phyloP scores from a whole-genome alignment of 2,888 invertebrate genomes.

The Cyclophora punctaria region DNA sequence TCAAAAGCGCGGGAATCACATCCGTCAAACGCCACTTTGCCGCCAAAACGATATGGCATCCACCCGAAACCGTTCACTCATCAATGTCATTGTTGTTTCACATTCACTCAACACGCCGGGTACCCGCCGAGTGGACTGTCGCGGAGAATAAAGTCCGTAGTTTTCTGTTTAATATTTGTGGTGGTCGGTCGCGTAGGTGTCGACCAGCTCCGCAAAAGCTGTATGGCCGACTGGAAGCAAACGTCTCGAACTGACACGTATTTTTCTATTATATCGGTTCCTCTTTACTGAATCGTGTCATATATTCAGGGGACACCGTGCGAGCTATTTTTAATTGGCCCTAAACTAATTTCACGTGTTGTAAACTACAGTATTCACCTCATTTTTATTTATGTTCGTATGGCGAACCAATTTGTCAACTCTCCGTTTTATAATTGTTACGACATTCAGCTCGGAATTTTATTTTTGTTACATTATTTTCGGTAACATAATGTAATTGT shows the following conservation, averaged over 20 bases:
- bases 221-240: conserved; percentile 56
- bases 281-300: conserved; percentile 53
- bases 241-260: conserved; percentile 43
- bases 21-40: conserved; percentile 59
- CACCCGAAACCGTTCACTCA: conserved; percentile 44
- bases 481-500: too few species aligned
- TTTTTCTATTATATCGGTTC: conserved; percentile 58
- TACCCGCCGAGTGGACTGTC: conserved; percentile 3
- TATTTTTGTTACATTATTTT: too few species aligned
- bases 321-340: conserved; percentile 56
- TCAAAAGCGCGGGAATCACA: conserved; percentile 60
- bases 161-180: conserved; percentile 21
- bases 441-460: too few species aligned
- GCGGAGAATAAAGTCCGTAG: conserved; percentile 1
- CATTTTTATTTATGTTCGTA: too few species aligned
- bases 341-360: conserved; percentile 25
- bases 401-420: too few species aligned
- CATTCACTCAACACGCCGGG: conserved; percentile 10
- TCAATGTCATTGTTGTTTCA: conserved; percentile 41
- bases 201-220: conserved; percentile 64
- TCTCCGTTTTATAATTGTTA: too few species aligned
- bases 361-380: conserved; percentile 3
- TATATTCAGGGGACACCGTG: conserved; percentile 48
- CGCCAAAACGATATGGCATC: conserved; percentile 53
- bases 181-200: conserved; percentile 41